Evolutionary conservation across 2,113 vertebrate species (phyloP).

Genomic region (Merops nubicus): DNA sequence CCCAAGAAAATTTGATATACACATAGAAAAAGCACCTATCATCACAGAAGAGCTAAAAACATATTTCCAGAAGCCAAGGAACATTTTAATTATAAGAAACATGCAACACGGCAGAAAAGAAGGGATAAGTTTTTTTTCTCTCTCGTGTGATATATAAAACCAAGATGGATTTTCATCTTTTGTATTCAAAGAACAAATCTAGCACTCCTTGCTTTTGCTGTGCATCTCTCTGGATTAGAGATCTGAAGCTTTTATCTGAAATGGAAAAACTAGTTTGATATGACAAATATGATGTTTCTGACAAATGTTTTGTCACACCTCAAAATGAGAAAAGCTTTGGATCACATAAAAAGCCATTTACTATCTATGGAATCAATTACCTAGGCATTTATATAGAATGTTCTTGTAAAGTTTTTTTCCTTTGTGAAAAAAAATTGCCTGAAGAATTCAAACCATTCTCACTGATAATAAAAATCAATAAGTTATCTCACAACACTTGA

Average conservation of each 20-base stretch:
- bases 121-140: neutral
- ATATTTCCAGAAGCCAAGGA: neutral
- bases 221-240: neutral
- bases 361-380: conserved; percentile 7
- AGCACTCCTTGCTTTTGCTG: neutral
- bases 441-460: neutral
- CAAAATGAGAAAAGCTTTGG: conserved; percentile 23
- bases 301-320: conserved; percentile 1
- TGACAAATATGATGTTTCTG: neutral
- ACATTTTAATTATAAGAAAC: neutral
- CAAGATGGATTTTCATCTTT: neutral
- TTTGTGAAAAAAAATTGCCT: neutral
- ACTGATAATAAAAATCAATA: neutral
- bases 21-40: neutral
- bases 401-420: neutral
- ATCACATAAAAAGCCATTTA: conserved; percentile 2
- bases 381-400: neutral
- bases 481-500: neutral
- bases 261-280: neutral
- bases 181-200: neutral
- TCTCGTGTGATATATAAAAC: neutral
- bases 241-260: conserved; percentile 5
- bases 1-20: neutral
- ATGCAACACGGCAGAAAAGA: neutral
- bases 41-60: neutral